A percentile compares a stretch with the other conserved stretches of the same genome.
These are phyloP conservation scores for Neosilurus hyrtlii DNA, from an alignment of 2,797 vertebrate genomes.

Conservation along the genomic window DNA sequence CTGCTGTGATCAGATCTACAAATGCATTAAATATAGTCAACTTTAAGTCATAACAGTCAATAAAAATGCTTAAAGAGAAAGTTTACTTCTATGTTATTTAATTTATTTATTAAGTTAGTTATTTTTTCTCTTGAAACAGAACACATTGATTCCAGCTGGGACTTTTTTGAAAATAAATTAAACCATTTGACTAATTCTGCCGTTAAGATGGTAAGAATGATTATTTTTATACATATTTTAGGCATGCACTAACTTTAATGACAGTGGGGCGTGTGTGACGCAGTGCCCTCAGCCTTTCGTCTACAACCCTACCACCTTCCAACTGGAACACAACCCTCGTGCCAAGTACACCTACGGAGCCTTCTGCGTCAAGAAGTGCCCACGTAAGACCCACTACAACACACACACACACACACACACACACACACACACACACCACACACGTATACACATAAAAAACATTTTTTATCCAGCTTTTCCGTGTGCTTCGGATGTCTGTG, in stretches of 20 bases:
- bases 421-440: no score
- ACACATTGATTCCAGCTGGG: neutral
- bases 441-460: constrained; percentile 10
- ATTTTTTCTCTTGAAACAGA: neutral
- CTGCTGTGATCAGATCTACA: no score
- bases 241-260: constrained; percentile 97
- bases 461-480: no score
- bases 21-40: no score
- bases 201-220: no score
- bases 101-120: no score
- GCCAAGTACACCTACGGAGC: constrained; percentile 98
- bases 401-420: no score
- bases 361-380: constrained; percentile 97
- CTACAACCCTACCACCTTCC: constrained; percentile 94
- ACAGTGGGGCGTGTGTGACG: constrained; percentile 94
- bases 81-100: neutral
- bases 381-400: constrained; percentile 77
- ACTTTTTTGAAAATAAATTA: no score
- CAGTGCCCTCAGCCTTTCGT: constrained; percentile 96
- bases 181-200: neutral
- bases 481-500: no score
- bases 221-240: no score
- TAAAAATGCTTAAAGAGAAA: neutral
- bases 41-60: neutral
- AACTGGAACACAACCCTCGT: constrained; percentile 90